phyloP scores from a whole-genome alignment of 2,888 invertebrate species.

The Pollenia amentaria region DNA sequence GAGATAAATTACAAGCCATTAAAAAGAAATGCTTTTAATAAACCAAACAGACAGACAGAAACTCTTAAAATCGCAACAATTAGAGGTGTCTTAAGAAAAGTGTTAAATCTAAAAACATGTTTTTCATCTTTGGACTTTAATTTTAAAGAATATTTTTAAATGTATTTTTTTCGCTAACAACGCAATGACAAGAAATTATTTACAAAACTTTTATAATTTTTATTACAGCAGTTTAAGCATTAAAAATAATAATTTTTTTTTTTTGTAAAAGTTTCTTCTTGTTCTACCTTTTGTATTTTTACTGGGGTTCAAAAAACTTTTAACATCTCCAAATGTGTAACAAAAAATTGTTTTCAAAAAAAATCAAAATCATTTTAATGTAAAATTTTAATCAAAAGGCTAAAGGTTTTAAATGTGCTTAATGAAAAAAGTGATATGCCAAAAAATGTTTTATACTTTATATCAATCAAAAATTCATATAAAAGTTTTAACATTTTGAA shows the following conservation, averaged over 20 bases:
- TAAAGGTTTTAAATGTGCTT: conserved; percentile 67
- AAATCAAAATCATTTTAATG: background rate
- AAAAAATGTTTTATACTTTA: conserved; percentile 12
- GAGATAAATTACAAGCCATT: conserved; percentile 64
- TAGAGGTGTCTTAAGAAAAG: conserved; percentile 12
- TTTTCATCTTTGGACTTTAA: background rate
- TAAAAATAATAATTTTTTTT: background rate
- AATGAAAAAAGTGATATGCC: conserved; percentile 40
- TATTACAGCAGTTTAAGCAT: background rate
- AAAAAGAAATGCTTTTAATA: conserved; percentile 35
- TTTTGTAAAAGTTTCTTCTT: background rate
- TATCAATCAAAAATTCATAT: background rate
- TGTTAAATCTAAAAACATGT: conserved; percentile 23
- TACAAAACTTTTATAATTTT: conserved; percentile 14
- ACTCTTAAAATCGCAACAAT: background rate
- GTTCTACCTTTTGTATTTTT: background rate
- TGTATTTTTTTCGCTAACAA: background rate
- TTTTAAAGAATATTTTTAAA: conserved; percentile 14
- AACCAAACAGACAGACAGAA: conserved; percentile 6
- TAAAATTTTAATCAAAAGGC: conserved; percentile 33
- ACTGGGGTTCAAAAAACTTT: conserved; percentile 18
- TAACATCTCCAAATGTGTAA: conserved; percentile 1
- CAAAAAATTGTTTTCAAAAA: background rate
- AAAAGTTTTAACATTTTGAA: background rate
- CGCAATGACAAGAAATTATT: conserved; percentile 1